Evolutionary conservation across 2,888 invertebrate genomes (phyloP).

Genomic region (Euspilapteryx auroguttella): DNA sequence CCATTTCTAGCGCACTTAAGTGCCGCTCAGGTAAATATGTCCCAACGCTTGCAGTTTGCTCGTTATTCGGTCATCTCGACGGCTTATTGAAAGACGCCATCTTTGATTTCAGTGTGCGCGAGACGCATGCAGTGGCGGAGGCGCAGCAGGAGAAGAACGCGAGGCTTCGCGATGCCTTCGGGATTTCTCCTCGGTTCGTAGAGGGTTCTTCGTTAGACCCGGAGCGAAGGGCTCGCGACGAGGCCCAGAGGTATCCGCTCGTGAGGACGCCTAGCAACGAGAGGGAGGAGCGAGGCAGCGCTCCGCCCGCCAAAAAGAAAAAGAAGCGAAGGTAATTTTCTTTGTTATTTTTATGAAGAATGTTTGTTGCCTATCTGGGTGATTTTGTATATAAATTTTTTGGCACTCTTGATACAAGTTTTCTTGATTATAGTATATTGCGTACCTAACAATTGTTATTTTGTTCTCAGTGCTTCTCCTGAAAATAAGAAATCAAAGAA

Average conservation of each 20-base stretch:
- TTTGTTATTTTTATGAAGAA: too few species aligned
- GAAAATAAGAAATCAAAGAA: slow-evolving; percentile 76
- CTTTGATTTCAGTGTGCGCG: slow-evolving; percentile 73
- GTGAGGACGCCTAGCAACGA: slow-evolving; percentile 77
- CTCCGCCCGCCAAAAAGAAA: slow-evolving; percentile 59
- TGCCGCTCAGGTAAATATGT: slow-evolving; percentile 51
- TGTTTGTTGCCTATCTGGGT: too few species aligned
- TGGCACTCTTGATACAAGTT: too few species aligned
- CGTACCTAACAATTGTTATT: too few species aligned
- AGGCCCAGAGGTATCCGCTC: slow-evolving; percentile 67
- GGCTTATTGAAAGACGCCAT: slow-evolving; percentile 4
- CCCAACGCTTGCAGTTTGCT: slow-evolving; percentile 5
- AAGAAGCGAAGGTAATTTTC: slow-evolving; percentile 71
- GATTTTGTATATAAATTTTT: too few species aligned
- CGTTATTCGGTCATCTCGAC: too few species aligned
- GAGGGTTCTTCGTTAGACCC: slow-evolving; percentile 92
- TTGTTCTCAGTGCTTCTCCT: slow-evolving; percentile 65
- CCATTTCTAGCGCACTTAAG: slow-evolving; percentile 54
- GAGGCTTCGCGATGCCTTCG: slow-evolving; percentile 89
- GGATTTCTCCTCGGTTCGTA: slow-evolving; percentile 90
- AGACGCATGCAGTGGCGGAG: slow-evolving; percentile 94
- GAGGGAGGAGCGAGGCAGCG: slow-evolving; percentile 49
- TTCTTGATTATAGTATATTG: too few species aligned
- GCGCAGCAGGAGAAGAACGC: slow-evolving; percentile 96
- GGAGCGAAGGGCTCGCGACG: slow-evolving; percentile 60